Base-by-base conservation (phyloP, 2,888 invertebrate genomes). In the Sisyra terminalis region DNA sequence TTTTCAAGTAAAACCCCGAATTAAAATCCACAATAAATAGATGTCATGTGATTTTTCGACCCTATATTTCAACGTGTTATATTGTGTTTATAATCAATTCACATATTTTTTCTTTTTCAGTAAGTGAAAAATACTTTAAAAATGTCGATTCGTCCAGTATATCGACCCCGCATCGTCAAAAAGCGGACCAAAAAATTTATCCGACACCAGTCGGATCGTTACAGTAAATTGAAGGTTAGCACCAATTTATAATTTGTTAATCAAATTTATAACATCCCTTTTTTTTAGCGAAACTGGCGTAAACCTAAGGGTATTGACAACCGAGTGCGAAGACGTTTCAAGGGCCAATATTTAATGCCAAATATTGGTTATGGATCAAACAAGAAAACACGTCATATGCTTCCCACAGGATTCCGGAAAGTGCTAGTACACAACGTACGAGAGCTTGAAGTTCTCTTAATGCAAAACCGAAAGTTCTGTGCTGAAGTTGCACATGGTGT, bases 281-380 rank as follows among this genome's bases (percentile, higher is more conserved):
- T 42, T 50, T 59, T 65, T 13, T 55, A 89, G 88, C 75, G 85
- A 53, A 93, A 88, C 78, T 99, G 98, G 98, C 83, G 98, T 62
- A 98, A 96, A 71, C 98, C 98, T 14, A 96, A 96, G 71, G 98
- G 98, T 90, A 99, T 98, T 67, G 98, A 99, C 71, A 98, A 99
- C 80, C 80, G 97, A 67, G 97, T 98, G 39, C 82, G 98, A 53
- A 83, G 98, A 63, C 80, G 96, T 54, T 98, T 98, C 74, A 98
- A 98, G 84, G 98, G 98, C 24, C 96, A 96, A 62, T 92, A 84
- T 61, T 70, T 89, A 71, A 98, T 99, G 98, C 98, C 98, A 50
- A 94, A 83, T 63, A 94, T 99, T 64, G 98, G 98, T 77, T 98
- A 96, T 62, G 97, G 98, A 52, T 90, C 92, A 54, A 86, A 85